Percentiles rank a stretch among this genome's conserved stretches.
These are phyloP conservation scores for Atherinomorus stipes DNA, from an alignment of 2,113 vertebrate species.

Conservation along the genomic window DNA sequence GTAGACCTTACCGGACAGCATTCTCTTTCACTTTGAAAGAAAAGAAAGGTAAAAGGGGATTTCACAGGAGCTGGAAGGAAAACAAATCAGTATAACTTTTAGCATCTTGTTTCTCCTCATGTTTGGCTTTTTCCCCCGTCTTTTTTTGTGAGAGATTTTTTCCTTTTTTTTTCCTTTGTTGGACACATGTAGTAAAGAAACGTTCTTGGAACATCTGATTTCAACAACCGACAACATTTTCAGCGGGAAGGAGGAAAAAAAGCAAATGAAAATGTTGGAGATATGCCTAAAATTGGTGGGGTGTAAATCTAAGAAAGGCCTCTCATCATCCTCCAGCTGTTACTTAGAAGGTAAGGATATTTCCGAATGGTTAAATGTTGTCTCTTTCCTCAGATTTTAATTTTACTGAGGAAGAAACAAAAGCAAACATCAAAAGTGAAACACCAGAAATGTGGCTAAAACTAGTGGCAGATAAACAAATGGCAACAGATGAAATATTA, in stretches of 20 bases:
- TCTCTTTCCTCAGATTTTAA: neutral
- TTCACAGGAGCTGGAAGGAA: slow-evolving; percentile 31
- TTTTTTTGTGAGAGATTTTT: neutral
- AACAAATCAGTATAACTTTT: slow-evolving; percentile 7
- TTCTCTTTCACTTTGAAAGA: slow-evolving; percentile 41
- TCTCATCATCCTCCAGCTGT: slow-evolving; percentile 97
- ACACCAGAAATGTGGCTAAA: neutral
- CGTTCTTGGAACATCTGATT: slow-evolving; percentile 31
- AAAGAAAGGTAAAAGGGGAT: slow-evolving; percentile 24
- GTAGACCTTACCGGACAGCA: slow-evolving; percentile 63
- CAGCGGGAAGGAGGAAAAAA: slow-evolving; percentile 67
- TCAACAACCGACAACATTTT: slow-evolving; percentile 58
- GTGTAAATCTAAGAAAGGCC: slow-evolving; percentile 98
- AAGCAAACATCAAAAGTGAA: neutral
- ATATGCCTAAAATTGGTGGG: slow-evolving; percentile 99
- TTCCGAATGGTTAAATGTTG: neutral
- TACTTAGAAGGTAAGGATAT: slow-evolving; percentile 94
- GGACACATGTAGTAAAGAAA: slow-evolving; percentile 57
- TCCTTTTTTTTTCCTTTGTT: slow-evolving; percentile 12
- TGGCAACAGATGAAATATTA: slow-evolving; percentile 29
- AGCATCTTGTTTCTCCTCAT: slow-evolving; percentile 22
- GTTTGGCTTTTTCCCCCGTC: neutral
- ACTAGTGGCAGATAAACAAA: neutral
- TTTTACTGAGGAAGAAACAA: slow-evolving; percentile 7
- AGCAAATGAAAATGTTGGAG: slow-evolving; percentile 98